Evolutionary conservation across 2,888 invertebrate species (phyloP).

Genomic region (Platerodrilus igneus): DNA sequence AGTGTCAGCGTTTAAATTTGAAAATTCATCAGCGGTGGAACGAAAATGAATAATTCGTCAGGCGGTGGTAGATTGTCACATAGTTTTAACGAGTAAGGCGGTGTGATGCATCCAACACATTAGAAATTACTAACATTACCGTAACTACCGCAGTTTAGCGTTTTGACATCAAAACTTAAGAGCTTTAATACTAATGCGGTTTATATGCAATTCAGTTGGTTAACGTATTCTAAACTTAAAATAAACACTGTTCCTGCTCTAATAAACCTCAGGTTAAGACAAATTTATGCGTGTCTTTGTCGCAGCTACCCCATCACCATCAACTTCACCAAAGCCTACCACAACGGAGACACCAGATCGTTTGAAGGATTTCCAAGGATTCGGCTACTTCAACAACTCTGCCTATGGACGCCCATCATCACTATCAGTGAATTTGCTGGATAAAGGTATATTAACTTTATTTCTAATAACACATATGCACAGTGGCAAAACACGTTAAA

Average conservation of each 20-base stretch:
- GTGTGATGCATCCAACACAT: slow-evolving; percentile 19
- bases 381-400: slow-evolving; percentile 54
- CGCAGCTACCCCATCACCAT: slow-evolving; percentile 75
- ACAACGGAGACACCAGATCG: slow-evolving; percentile 57
- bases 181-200: background rate
- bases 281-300: slow-evolving; percentile 40
- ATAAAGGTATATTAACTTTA: slow-evolving; percentile 51
- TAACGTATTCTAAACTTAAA: slow-evolving; percentile 9
- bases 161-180: slow-evolving; percentile 9
- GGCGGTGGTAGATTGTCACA: slow-evolving; percentile 40
- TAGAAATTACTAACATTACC: slow-evolving; percentile 17
- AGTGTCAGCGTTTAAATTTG: slow-evolving; percentile 45
- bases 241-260: slow-evolving; percentile 5
- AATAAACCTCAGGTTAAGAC: slow-evolving; percentile 15
- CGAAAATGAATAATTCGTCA: slow-evolving; percentile 43
- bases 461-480: slow-evolving; percentile 13
- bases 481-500: slow-evolving; percentile 28
- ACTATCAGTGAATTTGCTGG: slow-evolving; percentile 56
- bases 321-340: slow-evolving; percentile 71
- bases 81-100: slow-evolving; percentile 32
- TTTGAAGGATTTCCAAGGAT: slow-evolving; percentile 46
- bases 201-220: too few relatives aligned
- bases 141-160: slow-evolving; percentile 9
- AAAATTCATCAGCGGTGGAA: slow-evolving; percentile 46
- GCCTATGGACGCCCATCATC: slow-evolving; percentile 62